Evolutionary conservation across 2,888 invertebrate species (phyloP), one percentile per base, ranked within the genome.

Genomic region (Dasypolia templi): DNA sequence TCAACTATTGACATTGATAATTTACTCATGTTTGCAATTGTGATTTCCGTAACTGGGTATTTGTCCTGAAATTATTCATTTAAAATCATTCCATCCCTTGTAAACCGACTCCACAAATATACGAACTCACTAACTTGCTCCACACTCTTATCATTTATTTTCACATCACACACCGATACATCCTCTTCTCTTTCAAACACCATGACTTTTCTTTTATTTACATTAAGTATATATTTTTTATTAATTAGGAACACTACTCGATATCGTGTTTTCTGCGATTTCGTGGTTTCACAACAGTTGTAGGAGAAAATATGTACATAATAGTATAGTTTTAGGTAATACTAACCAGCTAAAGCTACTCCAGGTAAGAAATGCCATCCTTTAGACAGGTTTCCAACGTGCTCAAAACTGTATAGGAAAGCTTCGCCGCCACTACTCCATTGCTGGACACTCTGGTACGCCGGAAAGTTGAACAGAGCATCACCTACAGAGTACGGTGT

Each of bases 341-440:
- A 75, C 70, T 86, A 77, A 88, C 97, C 96, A 62, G 97, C 97
- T 49, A 98, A 93, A 2, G 97, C 97, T 17, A 97, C 91, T 3
- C 97, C 98, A 12, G 95, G 96, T n/a, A 98, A 91, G 87, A 98
- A 98, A 78, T 96, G 94, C 17, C 96, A 95, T 4, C 97, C 98
- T 78, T 96, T 96, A 75, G 96, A 97, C 35, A 96, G 95, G 82
- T 97, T 97, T 2, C 97, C 97, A 14, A 95, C 93, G 85, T 98
- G 97, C 85, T 98, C 98, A 89, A 98, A 98, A 89, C 97, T 97
- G 91, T 98, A 98, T 69, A 98, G 95, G 89, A 96, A 98, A 0
- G 98, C 97, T 0, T 97, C 96, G 0, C 97, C 97, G 1, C 95
- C 94, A 63, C 95, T 92, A 77, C 97, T 97, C 98, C 98, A 98